Conservation (phyloP, 2,113 vertebrate species). For the Coptodon rendalli region DNA sequence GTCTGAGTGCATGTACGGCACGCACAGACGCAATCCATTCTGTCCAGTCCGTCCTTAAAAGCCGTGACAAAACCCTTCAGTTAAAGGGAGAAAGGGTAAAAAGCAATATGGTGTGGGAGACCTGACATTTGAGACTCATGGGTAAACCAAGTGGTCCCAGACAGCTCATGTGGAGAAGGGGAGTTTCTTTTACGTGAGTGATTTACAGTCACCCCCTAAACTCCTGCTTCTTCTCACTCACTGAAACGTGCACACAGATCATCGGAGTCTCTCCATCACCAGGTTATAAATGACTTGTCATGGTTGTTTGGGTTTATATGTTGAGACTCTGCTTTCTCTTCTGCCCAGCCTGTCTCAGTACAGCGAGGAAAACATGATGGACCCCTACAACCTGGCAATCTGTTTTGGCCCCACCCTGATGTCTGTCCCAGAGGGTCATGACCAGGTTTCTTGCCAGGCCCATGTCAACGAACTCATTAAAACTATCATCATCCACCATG, state of each 20-base stretch:
- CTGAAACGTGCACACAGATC: background rate
- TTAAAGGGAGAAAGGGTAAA: background rate
- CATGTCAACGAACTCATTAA: conserved; percentile 98
- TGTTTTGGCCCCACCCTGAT: conserved; percentile 97
- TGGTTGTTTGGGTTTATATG: background rate
- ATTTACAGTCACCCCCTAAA: conserved; percentile 11
- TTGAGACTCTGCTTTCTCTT: background rate
- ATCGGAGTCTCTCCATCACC: background rate
- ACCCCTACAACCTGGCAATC: conserved; percentile 98
- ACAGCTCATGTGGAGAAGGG: background rate
- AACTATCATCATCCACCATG: conserved; percentile 97
- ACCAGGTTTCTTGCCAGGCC: conserved; percentile 97
- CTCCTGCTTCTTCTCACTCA: background rate
- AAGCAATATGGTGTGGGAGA: background rate
- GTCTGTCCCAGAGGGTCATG: conserved; percentile 92
- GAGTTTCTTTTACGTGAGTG: conserved; percentile 1
- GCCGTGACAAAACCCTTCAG: background rate
- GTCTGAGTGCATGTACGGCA: background rate
- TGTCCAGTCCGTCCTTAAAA: background rate
- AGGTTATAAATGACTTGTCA: background rate
- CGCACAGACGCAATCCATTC: background rate
- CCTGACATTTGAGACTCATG: conserved; percentile 31
- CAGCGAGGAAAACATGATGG: conserved; percentile 99
- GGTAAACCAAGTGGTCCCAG: conserved; percentile 21
- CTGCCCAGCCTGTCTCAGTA: conserved; percentile 90